Percentiles rank a stretch among this genome's conserved stretches.
These are phyloP conservation scores for Alosa alosa DNA, from an alignment of 2,113 vertebrate species.

Conservation along the genomic window DNA sequence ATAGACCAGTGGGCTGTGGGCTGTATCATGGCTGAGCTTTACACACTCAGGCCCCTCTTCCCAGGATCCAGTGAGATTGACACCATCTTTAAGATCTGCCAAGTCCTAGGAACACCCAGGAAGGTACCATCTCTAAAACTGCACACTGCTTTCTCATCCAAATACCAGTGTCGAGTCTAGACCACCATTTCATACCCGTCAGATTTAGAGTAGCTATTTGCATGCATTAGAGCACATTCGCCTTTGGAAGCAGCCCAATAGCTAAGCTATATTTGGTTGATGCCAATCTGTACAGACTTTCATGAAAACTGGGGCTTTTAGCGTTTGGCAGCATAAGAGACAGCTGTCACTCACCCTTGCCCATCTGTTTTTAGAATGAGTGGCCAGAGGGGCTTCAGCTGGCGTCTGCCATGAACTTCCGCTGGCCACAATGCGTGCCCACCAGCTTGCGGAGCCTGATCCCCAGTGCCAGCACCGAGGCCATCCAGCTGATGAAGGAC, in stretches of 20 bases:
- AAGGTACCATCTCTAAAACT: constrained; percentile 69
- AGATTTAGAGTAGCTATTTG: neutral
- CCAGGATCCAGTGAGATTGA: constrained; percentile 96
- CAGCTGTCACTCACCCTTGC: constrained; percentile 26
- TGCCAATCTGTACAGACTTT: neutral
- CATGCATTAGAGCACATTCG: neutral
- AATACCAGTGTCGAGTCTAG: neutral
- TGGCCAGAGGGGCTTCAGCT: constrained; percentile 95
- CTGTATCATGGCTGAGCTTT: constrained; percentile 97
- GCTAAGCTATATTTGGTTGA: neutral
- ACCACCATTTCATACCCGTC: neutral
- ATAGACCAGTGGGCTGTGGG: constrained; percentile 98
- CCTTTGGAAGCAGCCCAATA: neutral
- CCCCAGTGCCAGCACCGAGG: constrained; percentile 92
- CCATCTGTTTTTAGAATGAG: constrained; percentile 74
- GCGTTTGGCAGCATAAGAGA: neutral
- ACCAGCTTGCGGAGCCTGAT: constrained; percentile 94
- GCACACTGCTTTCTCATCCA: neutral
- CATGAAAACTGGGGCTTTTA: neutral
- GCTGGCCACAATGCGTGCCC: constrained; percentile 93
- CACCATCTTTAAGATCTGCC: constrained; percentile 99
- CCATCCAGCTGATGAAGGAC: constrained; percentile 87
- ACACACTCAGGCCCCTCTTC: constrained; percentile 92
- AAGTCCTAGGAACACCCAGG: constrained; percentile 94
- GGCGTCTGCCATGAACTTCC: constrained; percentile 92